Conservation (phyloP, 2,113 vertebrate species). For the Nanorana parkeri region DNA sequence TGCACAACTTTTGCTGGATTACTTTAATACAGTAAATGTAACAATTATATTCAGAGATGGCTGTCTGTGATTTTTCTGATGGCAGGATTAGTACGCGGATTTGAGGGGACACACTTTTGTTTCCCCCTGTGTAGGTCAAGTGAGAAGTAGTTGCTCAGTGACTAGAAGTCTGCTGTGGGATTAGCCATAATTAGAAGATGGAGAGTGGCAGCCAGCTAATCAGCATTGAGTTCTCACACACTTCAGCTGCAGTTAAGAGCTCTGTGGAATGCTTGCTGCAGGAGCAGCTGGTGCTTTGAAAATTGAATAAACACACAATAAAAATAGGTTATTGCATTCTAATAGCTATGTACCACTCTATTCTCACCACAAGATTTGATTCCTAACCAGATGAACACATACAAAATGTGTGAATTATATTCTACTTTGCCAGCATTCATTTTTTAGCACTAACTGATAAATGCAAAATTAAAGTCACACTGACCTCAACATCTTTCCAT, state of each 20-base stretch:
- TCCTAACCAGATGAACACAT: neutral
- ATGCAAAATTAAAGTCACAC: too few species aligned
- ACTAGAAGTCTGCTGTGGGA: conserved; percentile 45
- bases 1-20: conserved; percentile 18
- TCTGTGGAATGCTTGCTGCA: conserved; percentile 34
- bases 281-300: conserved; percentile 45
- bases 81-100: conserved; percentile 35
- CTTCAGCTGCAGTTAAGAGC: conserved; percentile 40
- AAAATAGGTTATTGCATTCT: conserved; percentile 45
- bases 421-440: neutral
- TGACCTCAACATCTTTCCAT: too few species aligned
- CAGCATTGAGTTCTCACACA: conserved; percentile 40
- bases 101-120: conserved; percentile 25
- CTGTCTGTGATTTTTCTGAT: conserved; percentile 25
- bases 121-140: conserved; percentile 34
- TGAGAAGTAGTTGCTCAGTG: conserved; percentile 43
- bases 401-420: neutral
- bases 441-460: too few species aligned
- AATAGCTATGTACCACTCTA: conserved; percentile 32
- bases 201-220: conserved; percentile 50
- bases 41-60: conserved; percentile 25
- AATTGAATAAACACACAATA: conserved; percentile 55
- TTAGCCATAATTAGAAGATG: conserved; percentile 55
- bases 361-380: conserved; percentile 8
- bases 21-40: conserved; percentile 29